Evolutionary conservation across 1,140 invertebrate genomes (phyloP).

Genomic region (Spodoptera frugiperda): DNA sequence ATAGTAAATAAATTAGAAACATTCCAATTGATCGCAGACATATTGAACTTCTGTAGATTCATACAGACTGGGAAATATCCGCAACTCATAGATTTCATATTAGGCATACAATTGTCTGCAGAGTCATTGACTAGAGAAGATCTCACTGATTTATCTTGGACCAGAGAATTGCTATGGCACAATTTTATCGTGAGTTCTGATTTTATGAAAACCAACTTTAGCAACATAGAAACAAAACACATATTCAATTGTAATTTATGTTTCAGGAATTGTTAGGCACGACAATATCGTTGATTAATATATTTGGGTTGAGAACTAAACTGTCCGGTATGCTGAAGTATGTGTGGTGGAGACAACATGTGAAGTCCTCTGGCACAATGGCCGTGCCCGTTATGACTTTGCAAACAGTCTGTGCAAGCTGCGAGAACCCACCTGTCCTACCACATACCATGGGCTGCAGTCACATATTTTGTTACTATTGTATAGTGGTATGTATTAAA

Average conservation of each 20-base stretch:
- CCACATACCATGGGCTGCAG: constrained; percentile 88
- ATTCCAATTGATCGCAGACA: constrained; percentile 85
- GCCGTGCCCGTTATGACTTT: constrained; percentile 69
- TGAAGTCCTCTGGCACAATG: constrained; percentile 17
- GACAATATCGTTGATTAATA: constrained; percentile 87
- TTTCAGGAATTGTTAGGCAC: constrained; percentile 88
- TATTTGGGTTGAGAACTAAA: constrained; percentile 83
- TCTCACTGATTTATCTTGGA: constrained; percentile 88
- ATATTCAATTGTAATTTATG: not conserved
- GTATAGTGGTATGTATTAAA: constrained; percentile 82
- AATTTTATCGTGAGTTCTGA: constrained; percentile 88
- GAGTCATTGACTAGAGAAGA: constrained; percentile 82
- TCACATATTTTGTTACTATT: constrained; percentile 89
- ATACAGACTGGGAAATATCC: constrained; percentile 88
- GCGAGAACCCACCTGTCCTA: constrained; percentile 86
- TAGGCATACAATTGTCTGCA: constrained; percentile 85
- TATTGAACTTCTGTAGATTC: constrained; percentile 88
- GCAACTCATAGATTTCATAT: constrained; percentile 86
- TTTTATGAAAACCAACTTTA: not conserved
- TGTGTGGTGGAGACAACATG: constrained; percentile 74
- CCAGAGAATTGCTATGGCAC: constrained; percentile 89
- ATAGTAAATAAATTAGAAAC: constrained; percentile 84
- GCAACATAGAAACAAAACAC: too few species aligned
- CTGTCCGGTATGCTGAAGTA: constrained; percentile 78
- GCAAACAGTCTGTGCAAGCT: constrained; percentile 86